phyloP scores from a whole-genome alignment of 2,888 invertebrate species.

The Operophtera brumata region DNA sequence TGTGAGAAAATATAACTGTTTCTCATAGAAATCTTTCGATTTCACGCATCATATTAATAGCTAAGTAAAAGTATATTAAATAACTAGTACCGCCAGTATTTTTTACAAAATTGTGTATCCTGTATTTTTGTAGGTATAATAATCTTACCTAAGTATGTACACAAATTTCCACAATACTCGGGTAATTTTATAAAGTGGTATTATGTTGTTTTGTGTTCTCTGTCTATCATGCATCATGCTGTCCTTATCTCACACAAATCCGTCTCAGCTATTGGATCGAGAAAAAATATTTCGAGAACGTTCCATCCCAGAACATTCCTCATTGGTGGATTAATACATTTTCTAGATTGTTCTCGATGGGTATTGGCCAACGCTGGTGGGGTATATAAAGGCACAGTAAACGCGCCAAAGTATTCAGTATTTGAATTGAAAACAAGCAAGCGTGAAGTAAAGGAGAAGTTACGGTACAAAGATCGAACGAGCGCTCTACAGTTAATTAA shows the following conservation, averaged over 20 bases:
- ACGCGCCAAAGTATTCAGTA: slow-evolving; percentile 62
- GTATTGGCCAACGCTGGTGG: slow-evolving; percentile 44
- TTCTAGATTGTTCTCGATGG: slow-evolving; percentile 54
- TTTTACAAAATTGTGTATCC: no score
- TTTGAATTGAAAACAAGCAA: slow-evolving; percentile 62
- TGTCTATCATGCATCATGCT: slow-evolving; percentile 27
- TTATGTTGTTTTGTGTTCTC: slow-evolving; percentile 29
- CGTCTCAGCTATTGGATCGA: slow-evolving; percentile 41
- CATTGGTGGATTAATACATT: slow-evolving; percentile 47
- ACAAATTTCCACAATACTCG: slow-evolving; percentile 13
- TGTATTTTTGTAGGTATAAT: no score
- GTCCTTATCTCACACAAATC: slow-evolving; percentile 31
- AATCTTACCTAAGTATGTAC: not conserved
- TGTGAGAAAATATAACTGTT: no score
- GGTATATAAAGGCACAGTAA: slow-evolving; percentile 48
- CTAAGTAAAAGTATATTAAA: no score
- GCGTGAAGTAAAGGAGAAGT: slow-evolving; percentile 39
- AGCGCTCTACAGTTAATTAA: slow-evolving; percentile 14
- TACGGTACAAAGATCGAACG: slow-evolving; percentile 42
- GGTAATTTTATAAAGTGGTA: slow-evolving; percentile 36
- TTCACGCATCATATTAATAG: no score
- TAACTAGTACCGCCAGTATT: no score
- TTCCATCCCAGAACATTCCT: slow-evolving; percentile 37
- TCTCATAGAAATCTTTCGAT: no score
- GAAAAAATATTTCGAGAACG: slow-evolving; percentile 42